Conservation (phyloP, 30 jellyfish, hydroid and myxozoan species). For the Hydra vulgaris region DNA sequence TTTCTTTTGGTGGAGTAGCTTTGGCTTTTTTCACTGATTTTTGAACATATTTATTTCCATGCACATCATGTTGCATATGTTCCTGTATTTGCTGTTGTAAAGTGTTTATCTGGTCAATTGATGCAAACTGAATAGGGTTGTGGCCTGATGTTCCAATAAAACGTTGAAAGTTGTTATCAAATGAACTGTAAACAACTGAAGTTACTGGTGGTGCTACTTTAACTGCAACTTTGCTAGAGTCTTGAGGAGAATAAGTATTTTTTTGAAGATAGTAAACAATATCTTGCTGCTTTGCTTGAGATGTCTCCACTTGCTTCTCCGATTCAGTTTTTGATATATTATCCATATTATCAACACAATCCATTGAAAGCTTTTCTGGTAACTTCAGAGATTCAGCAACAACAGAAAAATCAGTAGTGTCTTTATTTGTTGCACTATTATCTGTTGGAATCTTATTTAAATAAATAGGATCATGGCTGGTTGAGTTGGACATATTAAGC, state of each 20-base stretch:
- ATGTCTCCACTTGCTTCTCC: background rate
- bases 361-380: constrained; percentile 22
- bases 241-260: constrained; percentile 4
- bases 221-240: background rate
- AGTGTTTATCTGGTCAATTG: constrained; percentile 18
- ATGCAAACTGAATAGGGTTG: constrained; percentile 6
- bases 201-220: background rate
- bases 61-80: background rate
- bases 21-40: constrained; percentile 11
- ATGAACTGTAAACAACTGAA: background rate
- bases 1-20: constrained; percentile 13
- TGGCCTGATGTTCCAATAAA: constrained; percentile 12
- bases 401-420: background rate
- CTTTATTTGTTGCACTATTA: background rate
- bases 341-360: background rate
- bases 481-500: background rate
- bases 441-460: background rate
- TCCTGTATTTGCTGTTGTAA: constrained; percentile 1
- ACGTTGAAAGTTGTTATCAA: constrained; percentile 5
- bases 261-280: constrained; percentile 15
- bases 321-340: background rate
- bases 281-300: constrained; percentile 5
- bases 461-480: background rate
- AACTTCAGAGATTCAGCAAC: constrained; percentile 21
- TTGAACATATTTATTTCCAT: background rate